These are phyloP conservation scores for Centruroides sculpturatus DNA, from an alignment of 1,140 invertebrate species.

Conservation along the genomic window DNA sequence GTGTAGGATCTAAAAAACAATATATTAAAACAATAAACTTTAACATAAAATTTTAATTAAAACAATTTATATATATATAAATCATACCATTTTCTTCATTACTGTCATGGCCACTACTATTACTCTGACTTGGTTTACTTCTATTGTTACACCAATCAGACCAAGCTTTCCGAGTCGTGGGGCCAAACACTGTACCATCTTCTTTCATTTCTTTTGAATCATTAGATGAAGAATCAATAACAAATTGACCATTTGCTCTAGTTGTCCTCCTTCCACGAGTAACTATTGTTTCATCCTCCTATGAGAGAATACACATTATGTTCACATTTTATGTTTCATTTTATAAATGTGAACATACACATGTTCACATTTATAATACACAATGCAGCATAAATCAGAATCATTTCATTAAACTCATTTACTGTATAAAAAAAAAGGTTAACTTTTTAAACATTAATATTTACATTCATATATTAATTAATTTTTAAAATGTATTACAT, in stretches of 20 bases:
- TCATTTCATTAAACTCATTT: too few relatives aligned
- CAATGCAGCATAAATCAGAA: too few relatives aligned
- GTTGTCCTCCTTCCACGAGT: slow-evolving; percentile 21
- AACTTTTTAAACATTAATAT: too few relatives aligned
- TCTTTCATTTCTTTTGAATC: slow-evolving; percentile 24
- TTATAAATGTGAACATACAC: too few relatives aligned
- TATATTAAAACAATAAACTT: too few relatives aligned
- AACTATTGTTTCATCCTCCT: slow-evolving; percentile 21
- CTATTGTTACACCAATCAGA: slow-evolving; percentile 49
- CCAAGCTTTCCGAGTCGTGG: slow-evolving; percentile 57
- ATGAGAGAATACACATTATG: background rate
- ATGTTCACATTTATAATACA: background rate
- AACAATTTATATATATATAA: too few relatives aligned
- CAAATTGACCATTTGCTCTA: slow-evolving; percentile 26
- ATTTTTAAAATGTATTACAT: too few relatives aligned
- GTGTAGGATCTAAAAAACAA: too few relatives aligned
- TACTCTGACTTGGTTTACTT: slow-evolving; percentile 21
- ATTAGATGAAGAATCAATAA: slow-evolving; percentile 25
- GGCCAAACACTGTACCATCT: slow-evolving; percentile 35
- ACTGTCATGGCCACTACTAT: slow-evolving; percentile 12
- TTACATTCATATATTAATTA: too few relatives aligned
- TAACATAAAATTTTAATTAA: too few relatives aligned
- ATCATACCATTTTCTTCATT: background rate
- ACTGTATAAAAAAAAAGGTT: too few relatives aligned
- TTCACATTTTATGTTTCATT: too few relatives aligned